Percentiles rank a stretch among this genome's conserved stretches.
Conservation (phyloP, 2,113 vertebrate species). For the Pica pica region DNA sequence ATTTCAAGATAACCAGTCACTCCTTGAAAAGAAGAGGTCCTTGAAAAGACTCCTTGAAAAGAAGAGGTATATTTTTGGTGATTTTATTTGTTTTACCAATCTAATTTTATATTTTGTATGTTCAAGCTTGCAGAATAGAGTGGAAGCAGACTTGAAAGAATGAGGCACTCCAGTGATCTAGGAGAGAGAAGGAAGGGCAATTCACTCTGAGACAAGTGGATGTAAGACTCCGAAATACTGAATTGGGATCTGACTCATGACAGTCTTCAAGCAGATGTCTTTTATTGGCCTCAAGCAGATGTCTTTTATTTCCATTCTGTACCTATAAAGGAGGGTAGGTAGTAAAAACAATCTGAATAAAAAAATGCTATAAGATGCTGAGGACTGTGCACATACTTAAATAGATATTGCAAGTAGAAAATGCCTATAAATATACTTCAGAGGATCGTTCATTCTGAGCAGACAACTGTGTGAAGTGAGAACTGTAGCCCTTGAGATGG, state of each 20-base stretch:
- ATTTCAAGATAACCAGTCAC: background rate
- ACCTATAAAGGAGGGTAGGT: background rate
- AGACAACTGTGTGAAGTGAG: background rate
- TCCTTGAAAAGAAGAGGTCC: background rate
- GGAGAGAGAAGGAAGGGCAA: background rate
- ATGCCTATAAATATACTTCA: background rate
- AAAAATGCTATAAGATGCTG: background rate
- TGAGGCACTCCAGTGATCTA: background rate
- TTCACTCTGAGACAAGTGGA: background rate
- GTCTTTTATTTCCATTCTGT: background rate
- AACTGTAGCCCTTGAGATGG: background rate
- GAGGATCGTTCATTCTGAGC: background rate
- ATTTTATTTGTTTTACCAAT: background rate
- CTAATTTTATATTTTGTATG: background rate
- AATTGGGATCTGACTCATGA: background rate
- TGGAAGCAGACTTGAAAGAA: background rate
- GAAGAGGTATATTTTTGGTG: background rate
- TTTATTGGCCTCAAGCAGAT: background rate
- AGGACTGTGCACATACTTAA: background rate
- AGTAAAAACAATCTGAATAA: background rate
- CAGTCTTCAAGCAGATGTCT: background rate
- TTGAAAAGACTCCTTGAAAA: background rate
- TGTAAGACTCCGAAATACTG: background rate
- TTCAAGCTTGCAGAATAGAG: background rate
- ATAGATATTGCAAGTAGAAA: background rate